Evolutionary conservation across 2,113 vertebrate genomes (phyloP).

Genomic region (Labeo catla): DNA sequence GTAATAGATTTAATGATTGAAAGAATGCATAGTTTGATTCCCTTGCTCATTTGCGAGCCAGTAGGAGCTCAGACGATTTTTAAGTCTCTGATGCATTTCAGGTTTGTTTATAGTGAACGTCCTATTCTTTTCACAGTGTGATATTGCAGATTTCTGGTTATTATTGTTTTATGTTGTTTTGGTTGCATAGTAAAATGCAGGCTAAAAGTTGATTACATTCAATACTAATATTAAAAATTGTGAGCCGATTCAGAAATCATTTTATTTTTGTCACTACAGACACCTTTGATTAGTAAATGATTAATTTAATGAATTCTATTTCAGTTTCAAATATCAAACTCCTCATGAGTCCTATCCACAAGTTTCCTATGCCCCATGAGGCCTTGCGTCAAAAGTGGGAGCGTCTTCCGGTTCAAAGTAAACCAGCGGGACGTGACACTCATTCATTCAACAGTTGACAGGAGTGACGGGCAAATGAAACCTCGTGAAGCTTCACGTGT

Average conservation of each 20-base stretch:
- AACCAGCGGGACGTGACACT: too few species aligned
- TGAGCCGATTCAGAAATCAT: background rate
- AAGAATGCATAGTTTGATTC: background rate
- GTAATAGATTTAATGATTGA: background rate
- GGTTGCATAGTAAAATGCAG: background rate
- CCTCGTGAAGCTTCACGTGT: too few species aligned
- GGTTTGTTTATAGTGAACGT: background rate
- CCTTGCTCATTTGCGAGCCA: background rate
- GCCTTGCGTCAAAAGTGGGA: too few species aligned
- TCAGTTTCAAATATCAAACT: background rate
- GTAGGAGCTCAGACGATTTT: background rate
- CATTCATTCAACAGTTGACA: too few species aligned
- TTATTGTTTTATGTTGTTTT: background rate
- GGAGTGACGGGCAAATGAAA: too few species aligned
- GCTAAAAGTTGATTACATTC: background rate
- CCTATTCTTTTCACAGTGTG: too few species aligned
- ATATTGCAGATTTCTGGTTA: background rate
- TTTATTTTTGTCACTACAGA: background rate
- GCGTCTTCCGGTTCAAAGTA: too few species aligned
- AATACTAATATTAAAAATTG: background rate
- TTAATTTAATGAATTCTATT: background rate
- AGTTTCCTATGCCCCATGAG: too few species aligned
- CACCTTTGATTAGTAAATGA: background rate
- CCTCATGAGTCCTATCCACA: too few species aligned
- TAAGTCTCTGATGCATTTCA: background rate